These are phyloP conservation scores for Todus mexicanus DNA, from an alignment of 2,797 vertebrate species.

Conservation along the genomic window DNA sequence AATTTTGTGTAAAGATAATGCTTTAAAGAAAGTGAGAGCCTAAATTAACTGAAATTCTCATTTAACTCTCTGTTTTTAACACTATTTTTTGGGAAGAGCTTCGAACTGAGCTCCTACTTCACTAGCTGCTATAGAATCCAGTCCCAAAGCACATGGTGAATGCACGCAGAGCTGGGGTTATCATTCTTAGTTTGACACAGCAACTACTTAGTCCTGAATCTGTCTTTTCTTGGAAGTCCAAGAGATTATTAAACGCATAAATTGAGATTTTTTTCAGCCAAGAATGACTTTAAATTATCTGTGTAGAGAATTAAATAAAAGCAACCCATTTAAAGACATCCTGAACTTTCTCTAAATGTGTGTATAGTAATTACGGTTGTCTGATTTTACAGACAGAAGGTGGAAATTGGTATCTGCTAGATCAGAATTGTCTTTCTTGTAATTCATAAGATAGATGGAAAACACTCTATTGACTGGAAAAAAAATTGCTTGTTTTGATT, in stretches of 20 bases:
- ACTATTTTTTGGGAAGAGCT: not conserved
- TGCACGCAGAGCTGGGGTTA: not conserved
- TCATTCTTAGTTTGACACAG: not conserved
- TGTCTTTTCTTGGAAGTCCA: not conserved
- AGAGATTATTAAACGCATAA: constrained; percentile 19
- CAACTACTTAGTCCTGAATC: not conserved
- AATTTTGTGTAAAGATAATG: not conserved
- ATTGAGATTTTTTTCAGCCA: not conserved
- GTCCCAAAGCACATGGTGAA: not conserved
- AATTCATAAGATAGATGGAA: not conserved
- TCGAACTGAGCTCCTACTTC: not conserved
- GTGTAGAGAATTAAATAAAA: not conserved
- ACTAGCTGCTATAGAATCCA: not conserved
- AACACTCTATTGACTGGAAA: not conserved
- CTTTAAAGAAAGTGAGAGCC: not conserved
- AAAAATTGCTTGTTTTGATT: not conserved
- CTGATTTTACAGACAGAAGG: not conserved
- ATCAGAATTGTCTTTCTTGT: not conserved
- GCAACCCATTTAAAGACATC: not conserved
- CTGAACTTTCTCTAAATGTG: not conserved
- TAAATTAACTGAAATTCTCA: not conserved
- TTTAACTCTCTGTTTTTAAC: not conserved
- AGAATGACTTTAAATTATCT: not conserved
- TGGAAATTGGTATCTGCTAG: not conserved
- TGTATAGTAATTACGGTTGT: not conserved